Percentiles rank a stretch among this genome's conserved stretches.
Evolutionary conservation across 2,888 invertebrate species (phyloP).

Genomic region (Drosophila phalerata): DNA sequence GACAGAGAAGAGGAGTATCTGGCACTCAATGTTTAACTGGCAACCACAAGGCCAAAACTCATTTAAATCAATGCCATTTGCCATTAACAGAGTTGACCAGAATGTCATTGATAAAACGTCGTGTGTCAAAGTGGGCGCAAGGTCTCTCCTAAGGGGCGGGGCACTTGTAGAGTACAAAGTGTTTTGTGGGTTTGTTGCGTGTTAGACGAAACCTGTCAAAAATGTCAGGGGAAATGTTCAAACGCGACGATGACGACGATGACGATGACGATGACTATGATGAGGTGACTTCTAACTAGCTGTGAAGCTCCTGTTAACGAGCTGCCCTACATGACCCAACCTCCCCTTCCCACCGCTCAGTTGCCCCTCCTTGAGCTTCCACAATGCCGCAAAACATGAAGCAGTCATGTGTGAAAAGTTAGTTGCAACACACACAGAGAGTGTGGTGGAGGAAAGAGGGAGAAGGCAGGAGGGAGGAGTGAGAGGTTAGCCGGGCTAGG

Average conservation of each 20-base stretch:
- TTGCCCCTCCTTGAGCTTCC: neutral
- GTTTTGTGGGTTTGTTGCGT: conserved; percentile 64
- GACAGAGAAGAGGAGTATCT: neutral
- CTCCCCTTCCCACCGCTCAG: neutral
- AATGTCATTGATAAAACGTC: conserved; percentile 61
- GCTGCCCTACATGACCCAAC: conserved; percentile 53
- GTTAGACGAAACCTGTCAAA: conserved; percentile 63
- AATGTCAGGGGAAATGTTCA: conserved; percentile 65
- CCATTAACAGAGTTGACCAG: conserved; percentile 57
- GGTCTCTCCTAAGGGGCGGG: conserved; percentile 14
- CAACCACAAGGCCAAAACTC: conserved; percentile 55
- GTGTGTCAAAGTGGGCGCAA: conserved; percentile 28
- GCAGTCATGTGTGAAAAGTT: conserved; percentile 68
- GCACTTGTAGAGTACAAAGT: conserved; percentile 43
- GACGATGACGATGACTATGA: conserved; percentile 43
- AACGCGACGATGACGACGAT: conserved; percentile 41
- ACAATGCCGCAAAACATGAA: conserved; percentile 39
- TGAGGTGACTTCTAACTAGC: conserved; percentile 80
- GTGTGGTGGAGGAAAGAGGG: neutral
- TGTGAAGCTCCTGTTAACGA: conserved; percentile 79
- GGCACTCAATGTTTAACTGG: conserved; percentile 11
- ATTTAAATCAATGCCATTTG: conserved; percentile 64
- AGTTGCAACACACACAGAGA: conserved; percentile 25
- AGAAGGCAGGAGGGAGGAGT: neutral
- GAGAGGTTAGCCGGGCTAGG: conserved; percentile 18